These are phyloP conservation scores for Graphium colonna DNA, from an alignment of 2,888 invertebrate genomes.

Conservation along the genomic window DNA sequence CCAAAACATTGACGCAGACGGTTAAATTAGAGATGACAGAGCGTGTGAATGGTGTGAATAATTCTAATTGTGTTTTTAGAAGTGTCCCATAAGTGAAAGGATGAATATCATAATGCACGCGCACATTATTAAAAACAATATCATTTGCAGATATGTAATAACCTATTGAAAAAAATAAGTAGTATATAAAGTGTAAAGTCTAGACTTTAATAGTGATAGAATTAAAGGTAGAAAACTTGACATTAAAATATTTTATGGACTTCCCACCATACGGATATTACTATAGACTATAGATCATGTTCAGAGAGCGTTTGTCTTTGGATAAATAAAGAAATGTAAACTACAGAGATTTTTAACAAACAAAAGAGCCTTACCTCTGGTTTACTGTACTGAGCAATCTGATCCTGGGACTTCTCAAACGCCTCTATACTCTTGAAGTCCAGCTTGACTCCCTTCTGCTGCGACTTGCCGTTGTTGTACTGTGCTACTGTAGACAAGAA, in stretches of 20 bases:
- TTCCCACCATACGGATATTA: too few relatives aligned
- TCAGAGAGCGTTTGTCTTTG: too few relatives aligned
- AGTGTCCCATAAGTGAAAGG: slow-evolving; percentile 1
- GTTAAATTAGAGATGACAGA: slow-evolving; percentile 25
- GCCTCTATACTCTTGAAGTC: slow-evolving; percentile 92
- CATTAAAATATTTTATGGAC: too few relatives aligned
- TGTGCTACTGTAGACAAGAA: slow-evolving; percentile 83
- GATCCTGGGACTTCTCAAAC: slow-evolving; percentile 78
- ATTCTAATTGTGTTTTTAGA: slow-evolving; percentile 11
- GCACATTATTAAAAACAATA: too few relatives aligned
- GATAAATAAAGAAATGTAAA: too few relatives aligned
- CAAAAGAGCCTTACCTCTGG: slow-evolving; percentile 46
- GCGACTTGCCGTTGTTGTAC: slow-evolving; percentile 62
- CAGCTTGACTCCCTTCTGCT: slow-evolving; percentile 89
- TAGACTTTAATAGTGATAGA: too few relatives aligned
- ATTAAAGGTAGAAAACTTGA: too few relatives aligned
- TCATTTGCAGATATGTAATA: too few relatives aligned
- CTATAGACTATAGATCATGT: too few relatives aligned
- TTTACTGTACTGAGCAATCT: slow-evolving; percentile 60
- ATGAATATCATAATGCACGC: not conserved
- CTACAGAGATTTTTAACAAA: too few relatives aligned
- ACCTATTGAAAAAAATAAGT: too few relatives aligned
- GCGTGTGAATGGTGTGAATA: slow-evolving; percentile 23
- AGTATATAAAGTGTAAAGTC: too few relatives aligned
- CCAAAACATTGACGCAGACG: not conserved